Evolutionary conservation across 1,140 invertebrate genomes (phyloP).

Genomic region (Anoplophora glabripennis): DNA sequence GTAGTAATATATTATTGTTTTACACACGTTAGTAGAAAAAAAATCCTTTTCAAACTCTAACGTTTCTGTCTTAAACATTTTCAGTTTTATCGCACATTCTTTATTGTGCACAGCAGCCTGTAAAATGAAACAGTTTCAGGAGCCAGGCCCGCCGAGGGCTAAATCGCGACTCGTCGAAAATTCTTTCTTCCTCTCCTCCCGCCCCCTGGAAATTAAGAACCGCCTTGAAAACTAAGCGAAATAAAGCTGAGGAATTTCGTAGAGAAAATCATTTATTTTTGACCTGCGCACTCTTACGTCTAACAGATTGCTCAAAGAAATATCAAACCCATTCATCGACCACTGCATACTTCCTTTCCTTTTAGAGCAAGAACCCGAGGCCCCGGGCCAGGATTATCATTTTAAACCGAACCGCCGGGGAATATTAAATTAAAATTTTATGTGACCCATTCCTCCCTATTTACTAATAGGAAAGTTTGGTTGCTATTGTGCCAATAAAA

Average conservation of each 20-base stretch:
- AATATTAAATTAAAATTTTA: conserved; percentile 21
- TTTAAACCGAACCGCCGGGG: conserved; percentile 19
- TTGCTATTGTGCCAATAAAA: too few relatives aligned
- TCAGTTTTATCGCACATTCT: too few relatives aligned
- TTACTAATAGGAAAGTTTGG: neutral
- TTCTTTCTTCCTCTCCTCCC: conserved; percentile 2
- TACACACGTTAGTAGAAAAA: too few relatives aligned
- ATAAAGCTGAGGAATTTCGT: conserved; percentile 36
- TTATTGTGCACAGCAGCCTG: too few relatives aligned
- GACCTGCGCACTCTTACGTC: conserved; percentile 42
- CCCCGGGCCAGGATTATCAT: conserved; percentile 17
- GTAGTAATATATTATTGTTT: too few relatives aligned
- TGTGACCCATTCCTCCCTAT: conserved; percentile 10
- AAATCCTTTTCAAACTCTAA: too few relatives aligned
- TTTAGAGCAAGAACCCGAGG: conserved; percentile 14
- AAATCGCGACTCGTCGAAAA: conserved; percentile 1
- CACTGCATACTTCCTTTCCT: conserved; percentile 14
- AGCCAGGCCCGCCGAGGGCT: too few relatives aligned
- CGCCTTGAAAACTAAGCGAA: conserved; percentile 35
- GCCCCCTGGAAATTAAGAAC: conserved; percentile 38
- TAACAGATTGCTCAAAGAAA: conserved; percentile 33
- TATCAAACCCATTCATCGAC: conserved; percentile 27
- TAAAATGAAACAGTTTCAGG: too few relatives aligned
- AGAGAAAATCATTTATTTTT: conserved; percentile 49
- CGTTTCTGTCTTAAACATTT: too few relatives aligned